These are phyloP conservation scores for Spodoptera exigua DNA, from an alignment of 2,888 invertebrate genomes.

Conservation along the genomic window DNA sequence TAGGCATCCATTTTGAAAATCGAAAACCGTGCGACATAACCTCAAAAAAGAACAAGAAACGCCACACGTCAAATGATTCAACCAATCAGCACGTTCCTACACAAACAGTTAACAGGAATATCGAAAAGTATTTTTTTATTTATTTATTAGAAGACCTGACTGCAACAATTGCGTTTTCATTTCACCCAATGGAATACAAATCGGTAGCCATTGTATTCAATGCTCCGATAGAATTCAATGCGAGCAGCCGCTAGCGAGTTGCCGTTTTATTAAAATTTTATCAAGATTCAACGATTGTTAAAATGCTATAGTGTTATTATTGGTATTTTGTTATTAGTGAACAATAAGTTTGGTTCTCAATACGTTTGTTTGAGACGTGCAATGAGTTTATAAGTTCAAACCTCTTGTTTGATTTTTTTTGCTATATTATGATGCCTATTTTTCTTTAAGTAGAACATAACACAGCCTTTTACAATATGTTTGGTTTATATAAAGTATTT, in stretches of 20 bases:
- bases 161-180: conserved; percentile 53
- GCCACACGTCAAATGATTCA: conserved; percentile 6
- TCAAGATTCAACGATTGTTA: conserved; percentile 39
- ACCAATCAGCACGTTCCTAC: conserved; percentile 14
- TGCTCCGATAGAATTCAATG: conserved; percentile 45
- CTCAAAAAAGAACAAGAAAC: not conserved
- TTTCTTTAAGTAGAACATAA: too few species aligned
- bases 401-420: too few species aligned
- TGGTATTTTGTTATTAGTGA: conserved; percentile 18
- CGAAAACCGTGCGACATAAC: not conserved
- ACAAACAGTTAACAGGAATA: conserved; percentile 13
- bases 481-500: too few species aligned
- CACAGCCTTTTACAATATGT: too few species aligned
- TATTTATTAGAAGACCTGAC: conserved; percentile 24
- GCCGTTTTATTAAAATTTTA: conserved; percentile 41
- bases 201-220: conserved; percentile 53
- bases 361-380: too few species aligned
- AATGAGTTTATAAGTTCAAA: too few species aligned
- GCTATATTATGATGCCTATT: too few species aligned
- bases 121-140: conserved; percentile 33
- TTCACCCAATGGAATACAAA: conserved; percentile 55
- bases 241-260: conserved; percentile 27
- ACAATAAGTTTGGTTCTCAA: not conserved
- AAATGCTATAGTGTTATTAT: conserved; percentile 17
- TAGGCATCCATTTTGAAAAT: too few species aligned